These are phyloP conservation scores for Holothuria glaberrima DNA, from an alignment of 35 echinoderm and acorn worm species.

Conservation along the genomic window DNA sequence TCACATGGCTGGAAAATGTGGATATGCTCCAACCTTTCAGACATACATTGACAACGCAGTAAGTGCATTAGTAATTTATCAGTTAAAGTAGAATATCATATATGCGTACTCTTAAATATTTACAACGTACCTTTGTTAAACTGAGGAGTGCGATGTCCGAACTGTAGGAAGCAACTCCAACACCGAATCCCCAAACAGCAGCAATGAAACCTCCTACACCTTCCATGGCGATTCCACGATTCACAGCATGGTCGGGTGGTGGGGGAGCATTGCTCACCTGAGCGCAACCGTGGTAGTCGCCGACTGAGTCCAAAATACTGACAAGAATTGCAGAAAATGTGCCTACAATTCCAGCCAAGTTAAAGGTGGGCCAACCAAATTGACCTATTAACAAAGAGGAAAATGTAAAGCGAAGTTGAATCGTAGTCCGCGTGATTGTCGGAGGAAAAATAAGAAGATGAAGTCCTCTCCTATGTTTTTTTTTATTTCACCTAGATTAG, in stretches of 20 bases:
- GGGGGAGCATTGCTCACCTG: neutral
- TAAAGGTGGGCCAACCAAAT: conserved; percentile 6
- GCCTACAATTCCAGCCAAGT: neutral
- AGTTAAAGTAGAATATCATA: no score
- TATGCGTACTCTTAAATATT: no score
- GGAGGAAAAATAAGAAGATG: no score
- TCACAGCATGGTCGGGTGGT: neutral
- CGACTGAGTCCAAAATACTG: neutral
- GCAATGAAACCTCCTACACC: conserved; percentile 54
- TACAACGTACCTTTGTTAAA: conserved; percentile 61
- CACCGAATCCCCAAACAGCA: conserved; percentile 51
- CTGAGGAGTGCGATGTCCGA: conserved; percentile 50
- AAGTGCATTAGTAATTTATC: no score
- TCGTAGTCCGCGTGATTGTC: no score
- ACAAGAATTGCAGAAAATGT: neutral
- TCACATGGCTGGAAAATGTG: no score
- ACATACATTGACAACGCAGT: no score
- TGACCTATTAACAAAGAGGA: no score
- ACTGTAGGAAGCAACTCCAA: conserved; percentile 53
- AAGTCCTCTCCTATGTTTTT: no score
- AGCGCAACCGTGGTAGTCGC: neutral
- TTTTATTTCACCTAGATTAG: no score
- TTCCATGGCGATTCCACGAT: conserved; percentile 42
- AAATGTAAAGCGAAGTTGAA: no score
- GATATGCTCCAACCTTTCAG: no score